Base-by-base conservation (phyloP, 2,797 vertebrate genomes). In the Cirrhinus mrigala region DNA sequence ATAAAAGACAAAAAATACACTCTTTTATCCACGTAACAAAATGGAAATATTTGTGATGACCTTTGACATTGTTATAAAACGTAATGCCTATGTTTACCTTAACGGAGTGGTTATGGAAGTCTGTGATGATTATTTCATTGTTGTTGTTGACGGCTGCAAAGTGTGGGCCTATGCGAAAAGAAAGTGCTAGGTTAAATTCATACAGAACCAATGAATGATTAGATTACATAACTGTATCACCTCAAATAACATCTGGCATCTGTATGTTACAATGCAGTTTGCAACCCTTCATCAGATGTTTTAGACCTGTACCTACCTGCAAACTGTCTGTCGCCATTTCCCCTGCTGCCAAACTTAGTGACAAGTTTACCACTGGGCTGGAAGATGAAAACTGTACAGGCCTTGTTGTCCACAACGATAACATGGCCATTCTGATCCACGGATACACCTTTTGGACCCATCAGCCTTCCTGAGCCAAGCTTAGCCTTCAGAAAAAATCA, bases 21-120 rank as follows among this genome's bases (percentile, higher is more conserved):
- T 7, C 1, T 15, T 12, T 54, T 10, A 3, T 27, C 18, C 44
- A 29, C 33, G 8, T 37, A 33, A 37, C 64, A 33, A 6, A 14
- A 66, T 66, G 29, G 64, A 18, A 20, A 66, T 44, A 70, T n/a
- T 66, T 66, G 56, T 58, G 22, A 58, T 58, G 56, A 58, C 56
- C n/a, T 22, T n/a, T n/a, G 56, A 58, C 56, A 11, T 58, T n/a
- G 22, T 58, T 16, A 66, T 15, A 33, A 66, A 33, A 16, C 14
- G 1, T 33, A 54, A 54, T 54, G 16, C 16, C 2, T 71, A 44
- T 20, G 4, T 80, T 82, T 96, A 99, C 98, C 97, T 99, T 99
- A 81, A 99, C 98, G 66, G 98, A 99, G 93, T 99, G 98, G 91
- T 99, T 99, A 91, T 99, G 98, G 93, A 99, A 99, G 94, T 99